Evolutionary conservation across 2,797 vertebrate genomes (phyloP).

Genomic region (Somateria mollissima): DNA sequence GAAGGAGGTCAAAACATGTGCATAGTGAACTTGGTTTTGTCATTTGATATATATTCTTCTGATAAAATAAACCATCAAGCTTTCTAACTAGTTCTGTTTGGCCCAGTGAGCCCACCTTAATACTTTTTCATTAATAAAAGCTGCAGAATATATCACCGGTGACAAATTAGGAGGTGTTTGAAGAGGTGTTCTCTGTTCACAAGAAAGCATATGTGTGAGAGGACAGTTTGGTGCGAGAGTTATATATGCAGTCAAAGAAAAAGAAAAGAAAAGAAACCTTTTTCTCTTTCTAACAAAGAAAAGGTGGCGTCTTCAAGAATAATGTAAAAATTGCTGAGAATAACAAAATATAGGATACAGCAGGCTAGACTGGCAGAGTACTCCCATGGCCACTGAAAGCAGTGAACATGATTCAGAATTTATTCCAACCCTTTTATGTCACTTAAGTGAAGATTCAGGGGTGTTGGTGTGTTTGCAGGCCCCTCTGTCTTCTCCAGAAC

Average conservation of each 20-base stretch:
- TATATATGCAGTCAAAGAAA: background rate
- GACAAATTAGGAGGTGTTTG: background rate
- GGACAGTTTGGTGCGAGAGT: background rate
- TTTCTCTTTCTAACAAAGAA: background rate
- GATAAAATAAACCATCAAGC: background rate
- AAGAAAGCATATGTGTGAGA: background rate
- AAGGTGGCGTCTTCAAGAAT: background rate
- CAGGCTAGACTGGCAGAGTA: background rate
- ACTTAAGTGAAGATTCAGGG: background rate
- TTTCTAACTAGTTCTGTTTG: background rate
- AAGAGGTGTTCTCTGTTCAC: background rate
- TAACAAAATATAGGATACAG: background rate
- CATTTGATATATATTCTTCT: background rate
- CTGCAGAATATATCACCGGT: conserved; percentile 6
- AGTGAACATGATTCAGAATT: background rate
- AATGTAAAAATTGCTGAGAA: background rate
- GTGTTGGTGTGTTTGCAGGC: background rate
- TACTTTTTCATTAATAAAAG: conserved; percentile 3
- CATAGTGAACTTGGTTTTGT: background rate
- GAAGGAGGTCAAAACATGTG: background rate
- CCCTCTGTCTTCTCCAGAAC: background rate
- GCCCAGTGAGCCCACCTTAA: background rate
- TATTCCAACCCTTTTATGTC: background rate
- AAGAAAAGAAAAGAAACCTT: background rate
- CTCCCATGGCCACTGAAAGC: rapidly evolving